phyloP scores from a whole-genome alignment of 2,888 invertebrate species.

The Thymelicus sylvestris region DNA sequence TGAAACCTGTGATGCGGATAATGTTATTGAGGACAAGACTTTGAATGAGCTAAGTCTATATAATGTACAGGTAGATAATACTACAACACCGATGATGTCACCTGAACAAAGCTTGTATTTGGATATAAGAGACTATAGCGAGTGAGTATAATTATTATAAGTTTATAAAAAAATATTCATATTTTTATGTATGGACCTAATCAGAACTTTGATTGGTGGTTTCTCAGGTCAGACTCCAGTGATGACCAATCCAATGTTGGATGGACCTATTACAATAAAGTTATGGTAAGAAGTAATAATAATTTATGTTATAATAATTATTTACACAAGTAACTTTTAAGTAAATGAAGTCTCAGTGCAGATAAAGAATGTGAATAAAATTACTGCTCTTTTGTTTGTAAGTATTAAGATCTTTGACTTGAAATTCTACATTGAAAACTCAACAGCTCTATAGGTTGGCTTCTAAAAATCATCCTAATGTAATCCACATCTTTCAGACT shows the following conservation, averaged over 20 bases:
- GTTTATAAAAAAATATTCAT: background rate
- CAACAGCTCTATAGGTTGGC: no score
- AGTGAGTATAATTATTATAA: conserved; percentile 68
- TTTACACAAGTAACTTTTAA: background rate
- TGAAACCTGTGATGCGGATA: conserved; percentile 43
- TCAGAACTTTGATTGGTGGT: conserved; percentile 39
- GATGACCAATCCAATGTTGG: conserved; percentile 85
- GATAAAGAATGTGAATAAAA: no score
- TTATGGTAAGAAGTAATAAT: conserved; percentile 81
- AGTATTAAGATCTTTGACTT: no score
- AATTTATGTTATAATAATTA: background rate
- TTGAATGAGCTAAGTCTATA: conserved; percentile 75
- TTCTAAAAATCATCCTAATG: background rate
- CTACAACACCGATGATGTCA: conserved; percentile 74
- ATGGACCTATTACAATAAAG: conserved; percentile 89
- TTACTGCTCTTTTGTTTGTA: no score
- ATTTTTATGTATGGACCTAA: background rate
- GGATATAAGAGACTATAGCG: conserved; percentile 78
- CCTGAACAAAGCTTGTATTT: conserved; percentile 77
- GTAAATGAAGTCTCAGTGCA: no score
- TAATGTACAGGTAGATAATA: conserved; percentile 77
- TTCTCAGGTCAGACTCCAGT: conserved; percentile 79
- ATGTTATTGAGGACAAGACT: conserved; percentile 67
- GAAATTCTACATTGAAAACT: no score
- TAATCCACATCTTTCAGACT: conserved; percentile 57